Evolutionary conservation across 2,888 invertebrate genomes (phyloP), one percentile per base, ranked within the genome.

Genomic region (Gymnoscelis rufifasciata): DNA sequence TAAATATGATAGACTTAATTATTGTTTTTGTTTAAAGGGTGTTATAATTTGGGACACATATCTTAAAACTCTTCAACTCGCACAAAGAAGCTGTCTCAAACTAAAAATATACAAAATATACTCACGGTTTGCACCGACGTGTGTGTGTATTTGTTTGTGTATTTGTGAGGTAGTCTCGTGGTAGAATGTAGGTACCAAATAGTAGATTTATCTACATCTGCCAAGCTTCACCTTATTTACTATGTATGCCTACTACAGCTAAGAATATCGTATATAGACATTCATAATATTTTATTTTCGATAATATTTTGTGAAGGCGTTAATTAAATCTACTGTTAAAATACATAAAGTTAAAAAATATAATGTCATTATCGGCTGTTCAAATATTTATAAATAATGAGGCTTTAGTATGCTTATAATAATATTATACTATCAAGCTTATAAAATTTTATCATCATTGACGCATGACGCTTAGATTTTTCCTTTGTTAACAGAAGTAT

Each of bases 51-150:
- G n/a, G 19, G 3, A 19, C 3, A 19, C 3, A 19, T 19, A 19
- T 2, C 5, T 19, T 33, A 6, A 33, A n/a, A 33, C 31, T 33
- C 15, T 19, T 14, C 14, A 33, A 14, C 14, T 33, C 5, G 2
- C n/a, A n/a, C 1, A 7, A n/a, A 56, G 56, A 64, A 11, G 10
- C 35, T 35, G 19, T 35, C 35, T 10, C 28, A 33, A 15, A 33
- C 15, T 3, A 12, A 15, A 19, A 23, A 62, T 62, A 64, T 14
- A 64, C 56, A 65, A 62, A 68, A 59, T 46, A 82, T 86, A 87
- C 87, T 87, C 75, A 87, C 87, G 63, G 60, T 72, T 61, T 46
- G 61, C 79, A 67, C 64, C 83, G 80, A 64, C 63, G 72, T 64
- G 70, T 74, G 69, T 74, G 66, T 74, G 70, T 73, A 67, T 74